Evolutionary conservation across 2,797 vertebrate species (phyloP).

Genomic region (Channa striata): DNA sequence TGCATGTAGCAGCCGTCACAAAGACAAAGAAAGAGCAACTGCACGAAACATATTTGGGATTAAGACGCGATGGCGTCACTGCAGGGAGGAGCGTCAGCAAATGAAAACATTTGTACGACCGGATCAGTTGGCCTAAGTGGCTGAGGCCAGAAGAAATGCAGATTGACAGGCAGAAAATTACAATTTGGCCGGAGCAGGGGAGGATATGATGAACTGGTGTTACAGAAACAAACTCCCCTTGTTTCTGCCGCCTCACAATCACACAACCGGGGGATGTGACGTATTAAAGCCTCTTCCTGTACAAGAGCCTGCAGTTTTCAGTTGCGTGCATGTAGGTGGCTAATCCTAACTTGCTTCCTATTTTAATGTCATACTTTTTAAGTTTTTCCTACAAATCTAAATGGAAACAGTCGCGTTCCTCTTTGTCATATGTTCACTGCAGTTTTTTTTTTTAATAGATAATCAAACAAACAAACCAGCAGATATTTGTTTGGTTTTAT

Average conservation of each 20-base stretch:
- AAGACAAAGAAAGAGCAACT: constrained; percentile 76
- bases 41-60: constrained; percentile 68
- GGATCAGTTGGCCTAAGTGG: constrained; percentile 69
- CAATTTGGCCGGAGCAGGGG: constrained; percentile 60
- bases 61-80: constrained; percentile 67
- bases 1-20: constrained; percentile 59
- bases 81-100: constrained; percentile 62
- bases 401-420: background rate
- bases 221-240: constrained; percentile 48
- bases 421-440: background rate
- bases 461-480: constrained; percentile 16
- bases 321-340: background rate
- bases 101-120: constrained; percentile 70
- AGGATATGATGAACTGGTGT: constrained; percentile 40
- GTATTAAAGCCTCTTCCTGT: constrained; percentile 44
- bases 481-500: constrained; percentile 34
- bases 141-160: constrained; percentile 61
- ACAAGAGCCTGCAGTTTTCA: constrained; percentile 13
- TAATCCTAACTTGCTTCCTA: background rate
- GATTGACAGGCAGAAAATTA: constrained; percentile 77
- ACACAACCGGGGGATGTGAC: constrained; percentile 40
- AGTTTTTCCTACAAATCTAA: background rate
- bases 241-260: constrained; percentile 19
- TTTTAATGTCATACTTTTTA: background rate
- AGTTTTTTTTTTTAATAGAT: background rate